Base-by-base conservation (phyloP, 2,113 vertebrate genomes). In the Varanus komodoensis region DNA sequence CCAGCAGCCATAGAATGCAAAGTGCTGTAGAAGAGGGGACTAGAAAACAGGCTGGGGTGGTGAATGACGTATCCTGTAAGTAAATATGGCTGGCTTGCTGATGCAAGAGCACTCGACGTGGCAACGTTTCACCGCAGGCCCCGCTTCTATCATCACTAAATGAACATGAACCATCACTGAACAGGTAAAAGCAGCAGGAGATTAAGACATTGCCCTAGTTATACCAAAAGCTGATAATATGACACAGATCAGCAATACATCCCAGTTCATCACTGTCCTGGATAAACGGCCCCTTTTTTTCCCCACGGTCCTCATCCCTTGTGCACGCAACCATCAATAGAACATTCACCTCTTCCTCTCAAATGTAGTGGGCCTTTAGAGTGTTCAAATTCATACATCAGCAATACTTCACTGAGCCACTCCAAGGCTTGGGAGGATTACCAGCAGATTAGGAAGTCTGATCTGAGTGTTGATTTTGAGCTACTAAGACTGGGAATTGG, bases 341-440 rank as follows among this genome's bases (percentile, higher is more conserved):
- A 64, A 77, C 34, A 44, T 77, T 38, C 54, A 12, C 88, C 52
- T 86, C 92, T 89, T 48, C 82, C 87, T 87, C 32, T 64, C 92
- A 93, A 93, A 93, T 32, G 78, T 54, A 89, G 88, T 14, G 79
- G 88, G n/a, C 61, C 52, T 93, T 91, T 0, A 84, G 67, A 81
- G 85, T 85, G 88, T 79, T 73, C 25, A 92, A 91, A 95, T 64
- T 86, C 91, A 81, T 61, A 86, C 0, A 0, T 75, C 84, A 88
- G 32, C 83, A 50, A 25, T 67, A 25, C n/a, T 74, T 48, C 82
- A 77, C 7, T 89, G 90, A 90, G 64, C 73, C 25, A 61, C 69
- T 82, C 88, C 2, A 88, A 86, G 11, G 17, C 25, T 82, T 81
- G 3, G 5, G n/a, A 91, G 84, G 83, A 92, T 94, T 93, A 94